Percentiles rank a stretch among this genome's conserved stretches.
Conservation (phyloP, 2,888 invertebrate genomes). For the Mythimna vitellina region DNA sequence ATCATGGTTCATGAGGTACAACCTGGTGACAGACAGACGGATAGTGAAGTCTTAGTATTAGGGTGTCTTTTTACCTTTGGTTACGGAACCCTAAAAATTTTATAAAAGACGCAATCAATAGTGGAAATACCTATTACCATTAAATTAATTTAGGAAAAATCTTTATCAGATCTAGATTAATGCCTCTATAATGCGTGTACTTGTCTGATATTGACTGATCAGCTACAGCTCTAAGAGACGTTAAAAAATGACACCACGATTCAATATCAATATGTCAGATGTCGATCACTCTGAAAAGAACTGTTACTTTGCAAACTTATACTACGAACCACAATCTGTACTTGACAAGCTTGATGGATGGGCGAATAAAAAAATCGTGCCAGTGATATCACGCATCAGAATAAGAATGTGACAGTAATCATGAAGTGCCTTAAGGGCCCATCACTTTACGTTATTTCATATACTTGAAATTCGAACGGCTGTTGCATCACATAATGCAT, state of each 20-base stretch:
- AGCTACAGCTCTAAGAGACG: neutral
- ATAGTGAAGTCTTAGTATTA: no score
- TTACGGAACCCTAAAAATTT: no score
- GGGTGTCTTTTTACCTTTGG: no score
- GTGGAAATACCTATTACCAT: no score
- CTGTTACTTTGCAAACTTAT: conserved; percentile 40
- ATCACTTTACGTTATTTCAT: neutral
- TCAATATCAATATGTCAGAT: conserved; percentile 41
- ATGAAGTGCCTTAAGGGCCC: neutral
- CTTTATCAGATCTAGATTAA: neutral
- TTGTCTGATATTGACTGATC: neutral
- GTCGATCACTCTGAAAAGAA: conserved; percentile 31
- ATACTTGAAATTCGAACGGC: no score
- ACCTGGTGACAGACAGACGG: no score
- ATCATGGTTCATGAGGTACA: no score
- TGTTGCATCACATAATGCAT: no score
- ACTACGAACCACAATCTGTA: conserved; percentile 7
- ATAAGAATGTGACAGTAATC: neutral
- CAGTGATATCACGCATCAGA: conserved; percentile 12
- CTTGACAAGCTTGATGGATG: conserved; percentile 18
- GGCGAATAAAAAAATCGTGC: conserved; percentile 21
- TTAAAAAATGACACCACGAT: conserved; percentile 13
- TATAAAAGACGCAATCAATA: no score
- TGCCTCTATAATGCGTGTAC: no score
- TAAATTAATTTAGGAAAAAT: neutral